Base-by-base conservation (phyloP, 2,113 vertebrate species). In the Okapia johnstoni region DNA sequence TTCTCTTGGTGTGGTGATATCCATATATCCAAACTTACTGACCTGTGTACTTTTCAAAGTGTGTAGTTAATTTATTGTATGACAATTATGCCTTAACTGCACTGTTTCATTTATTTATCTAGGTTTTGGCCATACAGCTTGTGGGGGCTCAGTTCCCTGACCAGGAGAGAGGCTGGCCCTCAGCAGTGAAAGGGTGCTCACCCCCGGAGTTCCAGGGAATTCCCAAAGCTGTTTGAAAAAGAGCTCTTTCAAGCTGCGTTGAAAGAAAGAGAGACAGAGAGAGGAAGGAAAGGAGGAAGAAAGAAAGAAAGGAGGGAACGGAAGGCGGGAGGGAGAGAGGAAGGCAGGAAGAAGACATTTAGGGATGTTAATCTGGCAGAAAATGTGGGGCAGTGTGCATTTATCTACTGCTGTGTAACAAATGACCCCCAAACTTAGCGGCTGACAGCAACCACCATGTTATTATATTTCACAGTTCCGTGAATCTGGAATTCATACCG, bases 151-250 rank as follows among this genome's bases (percentile, higher is more conserved):
- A 48, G 76, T 79, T 50, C 76, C 15, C 46, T 50, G 28, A 33
- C 46, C 15, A 33, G 46, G 76, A 79, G 15, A 48, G 46, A 50
- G 15, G 15, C 46, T 46, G 26, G 8, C 13, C 40, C 73, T 46
- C 3, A 2, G 73, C 40, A 77, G 12, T 9, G 30, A 17, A 16
- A 66, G 10, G 25, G 61, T 7, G 7, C 1, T 0, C 19, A 19
- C 15, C 46, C 19, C 15, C 30, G 16, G 46, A 79, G 16, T 50
- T 10, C 15, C 46, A 19, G 43, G 76, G 26, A 79, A 79, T 79
- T 33, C 28, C 15, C 46, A 50, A 30, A 79, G 76, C 26, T 50
- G 26, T 79, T 50, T 79, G 76, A 33, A 25, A 40, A 15, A 89
- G 55, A 76, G 63, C 63, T 70, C n/a, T 23, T 19, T 36, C 36